Conservation (phyloP, 1,140 invertebrate genomes). For the Colletes gigas region DNA sequence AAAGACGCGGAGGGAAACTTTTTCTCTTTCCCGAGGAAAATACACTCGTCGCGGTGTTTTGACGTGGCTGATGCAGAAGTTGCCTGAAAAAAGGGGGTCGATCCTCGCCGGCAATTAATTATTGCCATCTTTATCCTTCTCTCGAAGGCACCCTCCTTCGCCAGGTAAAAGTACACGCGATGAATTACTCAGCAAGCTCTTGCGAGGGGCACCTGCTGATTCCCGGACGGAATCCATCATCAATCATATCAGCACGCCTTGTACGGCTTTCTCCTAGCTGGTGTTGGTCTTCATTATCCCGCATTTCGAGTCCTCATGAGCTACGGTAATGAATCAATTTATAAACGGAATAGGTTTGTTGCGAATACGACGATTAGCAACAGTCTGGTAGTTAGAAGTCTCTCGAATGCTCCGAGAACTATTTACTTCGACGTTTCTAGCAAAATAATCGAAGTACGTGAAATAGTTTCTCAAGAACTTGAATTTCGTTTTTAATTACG, state of each 20-base stretch:
- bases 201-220: slow-evolving; percentile 58
- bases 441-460: no score
- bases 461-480: no score
- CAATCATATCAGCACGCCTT: slow-evolving; percentile 62
- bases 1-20: not conserved
- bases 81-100: not conserved
- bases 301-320: slow-evolving; percentile 7
- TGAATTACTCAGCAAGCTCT: slow-evolving; percentile 62
- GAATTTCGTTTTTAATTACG: no score
- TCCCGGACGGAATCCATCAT: slow-evolving; percentile 60
- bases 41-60: slow-evolving; percentile 14
- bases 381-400: no score
- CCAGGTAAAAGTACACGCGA: slow-evolving; percentile 54
- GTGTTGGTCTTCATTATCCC: slow-evolving; percentile 29
- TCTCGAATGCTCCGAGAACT: no score
- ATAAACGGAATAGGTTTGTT: slow-evolving; percentile 9
- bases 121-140: slow-evolving; percentile 38
- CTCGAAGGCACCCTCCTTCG: slow-evolving; percentile 1
- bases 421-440: not conserved
- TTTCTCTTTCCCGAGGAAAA: not conserved
- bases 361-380: not conserved
- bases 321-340: slow-evolving; percentile 47
- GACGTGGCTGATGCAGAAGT: not conserved
- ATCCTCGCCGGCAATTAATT: slow-evolving; percentile 39
- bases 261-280: slow-evolving; percentile 30